Evolutionary conservation across 2,888 invertebrate genomes (phyloP).

Genomic region (Cheilosia urbana): DNA sequence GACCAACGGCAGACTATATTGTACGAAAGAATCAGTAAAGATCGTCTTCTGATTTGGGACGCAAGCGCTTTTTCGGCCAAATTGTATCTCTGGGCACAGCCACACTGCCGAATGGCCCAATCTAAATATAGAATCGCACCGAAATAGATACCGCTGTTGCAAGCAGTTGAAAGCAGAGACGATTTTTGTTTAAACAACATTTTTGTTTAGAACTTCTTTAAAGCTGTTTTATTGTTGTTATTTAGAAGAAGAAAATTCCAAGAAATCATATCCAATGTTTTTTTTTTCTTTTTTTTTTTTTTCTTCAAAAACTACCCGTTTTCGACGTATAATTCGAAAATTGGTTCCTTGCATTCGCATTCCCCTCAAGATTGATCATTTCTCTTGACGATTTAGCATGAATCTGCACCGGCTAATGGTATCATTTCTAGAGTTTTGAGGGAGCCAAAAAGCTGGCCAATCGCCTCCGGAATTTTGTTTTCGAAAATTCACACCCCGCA

Average conservation of each 20-base stretch:
- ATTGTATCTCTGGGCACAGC: conserved; percentile 81
- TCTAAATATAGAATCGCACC: conserved; percentile 83
- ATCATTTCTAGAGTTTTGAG: conserved; percentile 7
- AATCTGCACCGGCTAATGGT: not conserved
- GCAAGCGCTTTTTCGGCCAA: conserved; percentile 67
- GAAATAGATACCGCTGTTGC: conserved; percentile 82
- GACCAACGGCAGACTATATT: conserved; percentile 84
- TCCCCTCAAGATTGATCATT: not conserved
- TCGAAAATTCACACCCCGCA: conserved; percentile 32
- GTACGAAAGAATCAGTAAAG: conserved; percentile 79
- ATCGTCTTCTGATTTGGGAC: conserved; percentile 78
- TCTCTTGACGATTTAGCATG: not conserved
- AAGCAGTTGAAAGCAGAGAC: conserved; percentile 72
- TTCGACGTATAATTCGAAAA: not conserved
- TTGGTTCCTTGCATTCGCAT: not conserved
- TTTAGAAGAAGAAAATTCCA: not conserved
- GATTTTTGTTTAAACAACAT: conserved; percentile 32
- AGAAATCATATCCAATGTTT: not conserved
- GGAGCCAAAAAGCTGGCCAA: conserved; percentile 3
- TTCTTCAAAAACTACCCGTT: not conserved
- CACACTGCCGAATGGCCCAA: conserved; percentile 43
- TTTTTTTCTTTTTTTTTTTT: not conserved
- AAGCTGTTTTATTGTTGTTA: conserved; percentile 26
- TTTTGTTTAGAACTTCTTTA: conserved; percentile 41
- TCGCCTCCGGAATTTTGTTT: not conserved